Conservation (phyloP, 2,113 vertebrate genomes). For the Xenopus laevis region DNA sequence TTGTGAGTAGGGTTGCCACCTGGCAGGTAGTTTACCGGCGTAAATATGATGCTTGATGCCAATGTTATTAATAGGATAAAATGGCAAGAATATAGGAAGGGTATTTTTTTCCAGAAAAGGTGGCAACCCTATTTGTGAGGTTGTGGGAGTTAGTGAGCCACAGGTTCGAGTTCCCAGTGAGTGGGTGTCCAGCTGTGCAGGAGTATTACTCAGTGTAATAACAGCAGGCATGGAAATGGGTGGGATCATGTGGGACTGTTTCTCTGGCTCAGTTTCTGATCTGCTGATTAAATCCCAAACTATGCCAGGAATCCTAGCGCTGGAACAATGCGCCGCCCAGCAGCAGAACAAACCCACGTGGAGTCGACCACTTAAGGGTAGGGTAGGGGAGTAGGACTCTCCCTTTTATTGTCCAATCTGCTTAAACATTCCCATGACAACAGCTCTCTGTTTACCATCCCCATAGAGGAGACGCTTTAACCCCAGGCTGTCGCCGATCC, state of each 20-base stretch:
- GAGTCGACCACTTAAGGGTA: not conserved
- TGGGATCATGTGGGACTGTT: constrained; percentile 14
- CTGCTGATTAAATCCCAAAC: constrained; percentile 59
- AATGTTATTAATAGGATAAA: no score
- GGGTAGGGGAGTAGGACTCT: not conserved
- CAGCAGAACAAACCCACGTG: constrained; percentile 40
- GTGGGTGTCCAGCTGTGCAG: not conserved
- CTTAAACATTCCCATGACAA: not conserved
- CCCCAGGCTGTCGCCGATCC: not conserved
- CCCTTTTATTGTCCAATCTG: not conserved
- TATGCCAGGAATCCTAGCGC: constrained; percentile 69
- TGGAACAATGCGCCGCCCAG: constrained; percentile 61
- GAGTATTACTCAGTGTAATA: not conserved
- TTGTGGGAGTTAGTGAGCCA: no score
- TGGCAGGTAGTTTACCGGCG: no score
- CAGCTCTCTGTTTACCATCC: not conserved
- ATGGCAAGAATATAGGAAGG: no score
- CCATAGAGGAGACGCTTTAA: not conserved
- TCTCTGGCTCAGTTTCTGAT: constrained; percentile 28
- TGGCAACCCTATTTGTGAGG: no score
- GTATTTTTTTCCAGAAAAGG: no score
- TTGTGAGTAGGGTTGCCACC: no score
- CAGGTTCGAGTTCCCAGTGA: no score
- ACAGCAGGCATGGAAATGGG: not conserved
- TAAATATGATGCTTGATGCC: no score